Conservation (phyloP, 2,113 vertebrate species). For the Poeciliopsis retropinna region DNA sequence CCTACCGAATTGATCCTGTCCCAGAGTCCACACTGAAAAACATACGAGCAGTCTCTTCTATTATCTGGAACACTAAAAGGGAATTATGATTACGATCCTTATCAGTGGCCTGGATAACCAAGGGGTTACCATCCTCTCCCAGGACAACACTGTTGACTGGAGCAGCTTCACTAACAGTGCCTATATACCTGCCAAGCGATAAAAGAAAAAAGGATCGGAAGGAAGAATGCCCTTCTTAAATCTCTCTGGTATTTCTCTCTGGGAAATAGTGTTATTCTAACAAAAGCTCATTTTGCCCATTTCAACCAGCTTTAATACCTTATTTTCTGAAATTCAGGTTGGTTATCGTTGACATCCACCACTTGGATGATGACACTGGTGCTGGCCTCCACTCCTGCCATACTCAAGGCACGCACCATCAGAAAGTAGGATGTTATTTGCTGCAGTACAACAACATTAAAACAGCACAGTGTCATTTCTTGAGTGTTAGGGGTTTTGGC, state of each 20-base stretch:
- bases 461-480: not conserved
- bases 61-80: conserved; percentile 92
- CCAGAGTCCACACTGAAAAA: conserved; percentile 96
- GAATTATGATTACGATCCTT: conserved; percentile 93
- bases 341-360: conserved; percentile 92
- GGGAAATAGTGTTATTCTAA: not conserved
- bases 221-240: not conserved
- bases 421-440: conserved; percentile 84
- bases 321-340: conserved; percentile 88
- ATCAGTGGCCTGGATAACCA: conserved; percentile 91
- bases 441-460: conserved; percentile 46
- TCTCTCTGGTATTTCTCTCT: not conserved
- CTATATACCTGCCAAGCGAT: conserved; percentile 59
- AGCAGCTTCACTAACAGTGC: conserved; percentile 89
- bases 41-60: conserved; percentile 89
- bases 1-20: conserved; percentile 90
- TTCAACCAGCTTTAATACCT: conserved; percentile 73
- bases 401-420: conserved; percentile 87
- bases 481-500: too few relatives aligned
- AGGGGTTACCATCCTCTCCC: conserved; percentile 82
- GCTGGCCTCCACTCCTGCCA: conserved; percentile 91
- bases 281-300: not conserved
- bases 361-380: conserved; percentile 88
- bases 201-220: not conserved
- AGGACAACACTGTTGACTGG: conserved; percentile 91